These are phyloP conservation scores for Acanthococcus lagerstroemiae DNA, from an alignment of 2,888 invertebrate genomes.

Conservation along the genomic window DNA sequence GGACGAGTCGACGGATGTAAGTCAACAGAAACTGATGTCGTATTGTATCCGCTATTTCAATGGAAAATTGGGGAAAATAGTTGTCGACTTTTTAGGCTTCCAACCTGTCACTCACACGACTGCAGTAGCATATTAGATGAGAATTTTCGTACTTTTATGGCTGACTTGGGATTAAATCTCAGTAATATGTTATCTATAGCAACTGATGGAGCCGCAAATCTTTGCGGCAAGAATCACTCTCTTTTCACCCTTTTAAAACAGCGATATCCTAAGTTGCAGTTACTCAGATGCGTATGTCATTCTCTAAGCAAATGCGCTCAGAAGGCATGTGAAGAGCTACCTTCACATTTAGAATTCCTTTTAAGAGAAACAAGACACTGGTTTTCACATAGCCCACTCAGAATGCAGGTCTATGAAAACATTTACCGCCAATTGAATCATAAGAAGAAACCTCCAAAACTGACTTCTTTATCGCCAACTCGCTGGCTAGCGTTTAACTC, in stretches of 20 bases:
- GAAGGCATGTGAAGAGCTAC: constrained; percentile 36
- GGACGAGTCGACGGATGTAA: constrained; percentile 37
- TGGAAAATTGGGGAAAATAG: constrained; percentile 31
- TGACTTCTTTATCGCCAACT: constrained; percentile 32
- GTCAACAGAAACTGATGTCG: constrained; percentile 35
- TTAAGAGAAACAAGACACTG: constrained; percentile 38
- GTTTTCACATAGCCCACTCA: constrained; percentile 36
- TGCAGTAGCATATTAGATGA: constrained; percentile 32
- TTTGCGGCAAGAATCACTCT: constrained; percentile 36
- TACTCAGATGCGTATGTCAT: constrained; percentile 37
- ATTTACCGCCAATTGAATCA: constrained; percentile 34
- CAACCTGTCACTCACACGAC: constrained; percentile 33
- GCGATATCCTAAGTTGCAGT: constrained; percentile 32
- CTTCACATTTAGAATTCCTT: constrained; percentile 36
- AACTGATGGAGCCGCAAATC: constrained; percentile 37
- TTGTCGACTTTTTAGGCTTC: constrained; percentile 36
- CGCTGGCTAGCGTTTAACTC: constrained; percentile 37
- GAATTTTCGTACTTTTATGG: constrained; percentile 17
- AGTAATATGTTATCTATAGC: constrained; percentile 36
- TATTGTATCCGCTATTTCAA: constrained; percentile 36
- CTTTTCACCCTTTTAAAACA: constrained; percentile 32
- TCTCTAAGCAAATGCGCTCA: constrained; percentile 37
- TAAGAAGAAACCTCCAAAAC: constrained; percentile 25
- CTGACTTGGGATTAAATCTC: constrained; percentile 7
- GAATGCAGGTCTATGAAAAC: constrained; percentile 32